Base-by-base conservation (phyloP, 2,113 vertebrate genomes). In the Poeciliopsis occidentalis region DNA sequence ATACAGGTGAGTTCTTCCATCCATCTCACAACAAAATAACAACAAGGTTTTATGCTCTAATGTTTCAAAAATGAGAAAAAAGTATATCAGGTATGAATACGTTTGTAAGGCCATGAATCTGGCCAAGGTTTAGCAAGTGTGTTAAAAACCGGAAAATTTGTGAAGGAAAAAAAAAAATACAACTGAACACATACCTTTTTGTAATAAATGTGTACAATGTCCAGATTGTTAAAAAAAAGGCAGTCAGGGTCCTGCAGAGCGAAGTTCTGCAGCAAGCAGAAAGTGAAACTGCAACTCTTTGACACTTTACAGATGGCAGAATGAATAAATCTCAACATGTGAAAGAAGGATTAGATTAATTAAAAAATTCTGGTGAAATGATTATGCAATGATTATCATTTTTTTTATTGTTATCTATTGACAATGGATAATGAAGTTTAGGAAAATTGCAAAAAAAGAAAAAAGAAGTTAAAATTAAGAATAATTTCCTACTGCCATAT, bases 331-430 rank as follows among this genome's bases (percentile, higher is more conserved):
- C 47, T 31, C 24, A 76, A 63, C 60, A 75, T 70, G 76, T 90
- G 78, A 64, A 73, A 85, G 11, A 76, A 78, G 57, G 77, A 31
- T 12, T 79, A 73, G 15, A 70, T 80, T 47, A 4, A 51, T 15
- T 41, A 41, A 41, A 15, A 41, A 4, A 1, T 4, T 41, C 12
- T 41, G 39, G 39, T 41, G 39, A 41, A 41, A 41, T 41, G 39
- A 41, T 41, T 39, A 3, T 12, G 37, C 12, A 12, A 12, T 11
- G n/a, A n/a, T n/a, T n/a, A n/a, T n/a, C n/a, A n/a, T 12, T 41
- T 41, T 41, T 39, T 41, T 41, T 13, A 39, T 41, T 3, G 10
- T 41, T 41, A 4, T 41, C 39, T 15, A 41, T 41, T 15, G 39
- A 41, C 34, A 37, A 37, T 37, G 34, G 34, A 37, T 37, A 37